Evolutionary conservation across 2,797 vertebrate species (phyloP).

Genomic region (Bovichtus diacanthus): DNA sequence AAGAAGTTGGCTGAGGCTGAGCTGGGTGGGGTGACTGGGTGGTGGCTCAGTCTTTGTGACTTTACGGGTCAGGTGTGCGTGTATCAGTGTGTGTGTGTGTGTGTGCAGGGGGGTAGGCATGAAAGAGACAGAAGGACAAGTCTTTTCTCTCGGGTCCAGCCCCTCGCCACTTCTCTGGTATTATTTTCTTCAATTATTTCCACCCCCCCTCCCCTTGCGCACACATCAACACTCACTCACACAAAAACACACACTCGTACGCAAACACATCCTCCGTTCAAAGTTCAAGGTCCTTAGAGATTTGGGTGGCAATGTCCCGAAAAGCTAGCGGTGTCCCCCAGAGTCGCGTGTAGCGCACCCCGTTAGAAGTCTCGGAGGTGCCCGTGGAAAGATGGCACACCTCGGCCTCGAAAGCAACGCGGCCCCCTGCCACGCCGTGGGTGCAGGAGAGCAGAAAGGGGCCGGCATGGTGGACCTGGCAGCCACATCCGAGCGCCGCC

Average conservation of each 20-base stretch:
- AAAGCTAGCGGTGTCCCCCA: slow-evolving; percentile 91
- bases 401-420: slow-evolving; percentile 91
- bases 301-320: slow-evolving; percentile 89
- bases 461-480: slow-evolving; percentile 89
- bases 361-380: slow-evolving; percentile 86
- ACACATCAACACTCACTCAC: slow-evolving; percentile 56
- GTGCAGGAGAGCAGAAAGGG: slow-evolving; percentile 93
- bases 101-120: slow-evolving; percentile 37
- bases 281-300: slow-evolving; percentile 92
- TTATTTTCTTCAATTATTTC: slow-evolving; percentile 42
- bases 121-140: slow-evolving; percentile 72
- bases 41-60: slow-evolving; percentile 66
- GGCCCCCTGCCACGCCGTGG: slow-evolving; percentile 86
- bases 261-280: slow-evolving; percentile 73
- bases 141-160: slow-evolving; percentile 78
- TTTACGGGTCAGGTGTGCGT: slow-evolving; percentile 50
- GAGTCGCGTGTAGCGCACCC: slow-evolving; percentile 90
- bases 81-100: slow-evolving; percentile 40
- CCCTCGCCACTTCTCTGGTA: slow-evolving; percentile 64
- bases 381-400: slow-evolving; percentile 90
- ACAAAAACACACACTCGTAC: slow-evolving; percentile 51
- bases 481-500: slow-evolving; percentile 88
- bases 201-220: slow-evolving; percentile 40
- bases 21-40: slow-evolving; percentile 50
- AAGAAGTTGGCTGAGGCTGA: slow-evolving; percentile 65